These are phyloP conservation scores for Australoheros facetus DNA, from an alignment of 2,797 vertebrate genomes.

Conservation along the genomic window DNA sequence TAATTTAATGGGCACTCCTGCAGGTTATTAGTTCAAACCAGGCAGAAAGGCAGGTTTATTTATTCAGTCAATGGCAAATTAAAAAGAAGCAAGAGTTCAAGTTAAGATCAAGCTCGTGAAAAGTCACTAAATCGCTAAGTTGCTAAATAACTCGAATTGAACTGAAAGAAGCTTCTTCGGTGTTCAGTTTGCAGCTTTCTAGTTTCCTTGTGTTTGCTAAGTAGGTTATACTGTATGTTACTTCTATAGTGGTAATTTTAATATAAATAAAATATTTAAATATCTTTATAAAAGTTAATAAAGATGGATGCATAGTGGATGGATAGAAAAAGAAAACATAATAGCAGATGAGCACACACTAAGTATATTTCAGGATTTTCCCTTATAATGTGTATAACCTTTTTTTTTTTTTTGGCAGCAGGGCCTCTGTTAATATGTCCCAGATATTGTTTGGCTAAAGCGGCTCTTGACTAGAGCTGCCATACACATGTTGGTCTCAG, in stretches of 20 bases:
- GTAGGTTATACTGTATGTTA: not conserved
- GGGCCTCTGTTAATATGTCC: no score
- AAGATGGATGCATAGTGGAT: not conserved
- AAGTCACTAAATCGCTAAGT: no score
- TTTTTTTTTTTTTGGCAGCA: no score
- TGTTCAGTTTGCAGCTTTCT: not conserved
- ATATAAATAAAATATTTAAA: not conserved
- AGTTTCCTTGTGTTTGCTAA: not conserved
- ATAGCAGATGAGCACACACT: not conserved
- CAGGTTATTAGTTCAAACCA: not conserved
- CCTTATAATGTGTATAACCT: no score
- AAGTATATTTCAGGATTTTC: no score
- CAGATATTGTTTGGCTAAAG: no score
- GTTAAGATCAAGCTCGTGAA: not conserved
- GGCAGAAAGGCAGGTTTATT: no score
- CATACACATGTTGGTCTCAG: not conserved
- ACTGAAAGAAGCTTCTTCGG: fast-evolving
- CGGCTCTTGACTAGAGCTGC: no score
- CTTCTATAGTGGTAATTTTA: not conserved
- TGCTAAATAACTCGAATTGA: not conserved
- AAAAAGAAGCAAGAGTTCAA: not conserved
- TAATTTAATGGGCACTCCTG: not conserved
- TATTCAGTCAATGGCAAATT: no score
- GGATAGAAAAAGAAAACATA: not conserved
- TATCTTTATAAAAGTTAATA: not conserved